Evolutionary conservation across 2,113 vertebrate genomes (phyloP).

Genomic region (Thinocorus orbignyianus): DNA sequence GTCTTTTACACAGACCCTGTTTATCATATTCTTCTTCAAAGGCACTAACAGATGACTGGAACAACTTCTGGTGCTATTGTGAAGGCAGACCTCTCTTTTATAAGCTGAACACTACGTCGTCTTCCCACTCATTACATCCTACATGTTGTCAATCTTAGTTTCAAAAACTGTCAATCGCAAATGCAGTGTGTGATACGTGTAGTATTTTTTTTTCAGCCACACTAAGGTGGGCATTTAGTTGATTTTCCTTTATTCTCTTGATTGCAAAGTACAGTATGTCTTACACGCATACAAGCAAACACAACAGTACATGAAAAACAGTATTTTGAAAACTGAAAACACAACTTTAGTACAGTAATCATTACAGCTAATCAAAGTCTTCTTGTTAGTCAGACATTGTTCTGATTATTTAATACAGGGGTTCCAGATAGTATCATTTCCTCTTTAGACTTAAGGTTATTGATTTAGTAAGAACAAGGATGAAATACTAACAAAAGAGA

Average conservation of each 20-base stretch:
- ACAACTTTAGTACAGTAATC: not conserved
- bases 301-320: constrained; percentile 31
- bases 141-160: constrained; percentile 64
- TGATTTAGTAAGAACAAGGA: not conserved
- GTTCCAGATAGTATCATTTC: constrained; percentile 1
- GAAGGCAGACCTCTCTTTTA: constrained; percentile 44
- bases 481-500: not conserved
- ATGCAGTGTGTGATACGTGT: constrained; percentile 22
- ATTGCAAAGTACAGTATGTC: constrained; percentile 40
- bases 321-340: constrained; percentile 45
- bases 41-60: constrained; percentile 31
- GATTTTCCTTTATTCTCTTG: constrained; percentile 57
- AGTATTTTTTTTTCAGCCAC: not conserved
- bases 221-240: constrained; percentile 40
- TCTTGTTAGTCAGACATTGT: not conserved
- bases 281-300: constrained; percentile 7
- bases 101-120: constrained; percentile 26
- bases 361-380: constrained; percentile 34
- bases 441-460: not conserved
- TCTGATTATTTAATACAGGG: not conserved
- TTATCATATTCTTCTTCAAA: constrained; percentile 15
- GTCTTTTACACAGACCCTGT: not conserved
- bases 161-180: constrained; percentile 52
- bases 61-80: constrained; percentile 46
- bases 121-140: constrained; percentile 64